Evolutionary conservation across 2,113 vertebrate species (phyloP).

Genomic region (Etheostoma spectabile): DNA sequence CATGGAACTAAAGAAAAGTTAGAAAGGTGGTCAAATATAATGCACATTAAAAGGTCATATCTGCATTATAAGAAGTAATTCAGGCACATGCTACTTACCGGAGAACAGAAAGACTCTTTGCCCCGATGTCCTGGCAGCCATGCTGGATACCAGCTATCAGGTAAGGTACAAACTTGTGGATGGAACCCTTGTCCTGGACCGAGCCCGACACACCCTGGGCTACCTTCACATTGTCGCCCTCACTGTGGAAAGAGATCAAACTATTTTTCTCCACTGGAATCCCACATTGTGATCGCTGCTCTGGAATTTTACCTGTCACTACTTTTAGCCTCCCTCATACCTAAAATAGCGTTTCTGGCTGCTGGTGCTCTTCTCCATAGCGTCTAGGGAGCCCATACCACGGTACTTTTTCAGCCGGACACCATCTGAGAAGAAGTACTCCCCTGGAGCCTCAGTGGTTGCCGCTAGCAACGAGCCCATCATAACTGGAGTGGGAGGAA

Average conservation of each 20-base stretch:
- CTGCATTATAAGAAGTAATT: not conserved
- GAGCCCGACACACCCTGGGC: conserved; percentile 94
- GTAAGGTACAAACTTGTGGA: conserved; percentile 94
- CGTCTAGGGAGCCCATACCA: conserved; percentile 94
- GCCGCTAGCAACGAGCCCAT: conserved; percentile 94
- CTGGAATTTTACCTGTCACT: too few species aligned
- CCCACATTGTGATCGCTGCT: too few species aligned
- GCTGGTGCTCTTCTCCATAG: conserved; percentile 93
- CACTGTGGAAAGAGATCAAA: conserved; percentile 79
- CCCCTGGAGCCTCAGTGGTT: conserved; percentile 92
- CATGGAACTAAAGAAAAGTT: conserved; percentile 87
- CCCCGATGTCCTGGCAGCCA: conserved; percentile 95
- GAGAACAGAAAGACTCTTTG: conserved; percentile 91
- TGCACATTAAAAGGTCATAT: not conserved
- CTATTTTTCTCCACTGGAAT: not conserved
- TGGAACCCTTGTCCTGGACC: conserved; percentile 95
- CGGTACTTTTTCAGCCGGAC: conserved; percentile 95
- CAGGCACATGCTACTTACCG: conserved; percentile 81
- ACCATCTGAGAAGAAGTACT: conserved; percentile 95
- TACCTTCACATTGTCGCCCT: conserved; percentile 94
- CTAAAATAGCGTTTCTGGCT: conserved; percentile 96
- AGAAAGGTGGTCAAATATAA: not conserved
- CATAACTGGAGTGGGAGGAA: conserved; percentile 85
- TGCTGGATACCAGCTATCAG: conserved; percentile 96
- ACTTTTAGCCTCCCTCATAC: conserved; percentile 64